Evolutionary conservation across 2,888 invertebrate genomes (phyloP), one percentile per base, ranked within the genome.

Genomic region (Eudemis profundana): DNA sequence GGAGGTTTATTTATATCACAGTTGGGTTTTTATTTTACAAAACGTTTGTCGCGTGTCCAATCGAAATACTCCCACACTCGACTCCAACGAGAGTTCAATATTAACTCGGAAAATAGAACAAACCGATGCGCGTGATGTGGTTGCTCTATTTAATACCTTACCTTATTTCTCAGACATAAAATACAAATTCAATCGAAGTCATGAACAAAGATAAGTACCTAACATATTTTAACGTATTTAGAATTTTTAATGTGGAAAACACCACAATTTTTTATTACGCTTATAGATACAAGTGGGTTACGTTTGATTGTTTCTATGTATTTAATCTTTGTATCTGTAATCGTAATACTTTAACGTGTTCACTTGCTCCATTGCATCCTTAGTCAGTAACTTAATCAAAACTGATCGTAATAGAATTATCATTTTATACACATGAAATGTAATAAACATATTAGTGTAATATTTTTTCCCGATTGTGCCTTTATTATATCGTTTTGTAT

Each of bases 401-500:
- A 4, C 17, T 29, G 3, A 12, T 42, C 19, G 27, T 12, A 17
- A 38, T 60, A 40, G 36, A 21, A 29, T n/a, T 29, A 8, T 29
- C 40, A 38, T 36, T 61, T 29, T 36, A 49, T 4, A 8, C 29
- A 33, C 27, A 27, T 10, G 8, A 44, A 44, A 46, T 46, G 14
- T 36, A 29, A 19, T 54, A 57, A 8, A 19, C 46, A 40, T 40
- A 29, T 14, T 47, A 33, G 49, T 54, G 42, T 47, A 54, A 27
- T 46, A n/a, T 33, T 68, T 61, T 69, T 78, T 78, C 78, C 75
- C 74, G 77, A 77, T 79, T 79, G 79, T 81, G 81, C 80, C 84
- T 84, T 29, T 83, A 85, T 85, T 85, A 83, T 83, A 78, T 72
- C 76, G 74, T 74, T 79, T 76, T 79, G 76, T 79, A 78, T 64